phyloP scores from a whole-genome alignment of 1,140 invertebrate genomes.

The Leptinotarsa lineolata region DNA sequence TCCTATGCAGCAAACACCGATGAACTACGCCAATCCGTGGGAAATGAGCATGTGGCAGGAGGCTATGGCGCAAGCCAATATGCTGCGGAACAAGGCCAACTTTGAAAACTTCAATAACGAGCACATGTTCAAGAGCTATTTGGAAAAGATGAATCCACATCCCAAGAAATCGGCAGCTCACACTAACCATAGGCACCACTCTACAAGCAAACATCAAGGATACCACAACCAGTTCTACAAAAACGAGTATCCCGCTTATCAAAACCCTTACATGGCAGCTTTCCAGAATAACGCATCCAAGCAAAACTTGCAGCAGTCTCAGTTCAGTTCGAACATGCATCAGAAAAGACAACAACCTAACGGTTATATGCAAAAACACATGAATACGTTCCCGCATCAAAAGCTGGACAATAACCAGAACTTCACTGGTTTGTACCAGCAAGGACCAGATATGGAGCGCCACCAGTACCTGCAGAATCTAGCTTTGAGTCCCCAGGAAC shows the following conservation, averaged over 20 bases:
- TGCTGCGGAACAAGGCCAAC: conserved; percentile 50
- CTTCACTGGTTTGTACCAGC: conserved; percentile 31
- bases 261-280: conserved; percentile 50
- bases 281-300: conserved; percentile 43
- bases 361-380: conserved; percentile 1
- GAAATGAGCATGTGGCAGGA: conserved; percentile 72
- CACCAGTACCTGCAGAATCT: conserved; percentile 1
- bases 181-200: conserved; percentile 22
- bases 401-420: conserved; percentile 12
- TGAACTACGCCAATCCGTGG: conserved; percentile 62
- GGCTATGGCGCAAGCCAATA: conserved; percentile 61
- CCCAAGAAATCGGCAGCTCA: conserved; percentile 25
- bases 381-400: not conserved
- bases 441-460: conserved; percentile 20
- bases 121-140: conserved; percentile 39
- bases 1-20: conserved; percentile 56
- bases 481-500: conserved; percentile 26
- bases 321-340: conserved; percentile 53
- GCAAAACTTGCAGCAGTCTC: conserved; percentile 56
- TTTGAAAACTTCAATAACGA: conserved; percentile 45
- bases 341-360: conserved; percentile 52
- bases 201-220: conserved; percentile 31
- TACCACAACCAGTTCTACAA: conserved; percentile 28
- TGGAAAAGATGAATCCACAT: conserved; percentile 39
- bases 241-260: conserved; percentile 16